phyloP scores from a whole-genome alignment of 1,140 invertebrate genomes.

The Plectrocnemia conspersa region DNA sequence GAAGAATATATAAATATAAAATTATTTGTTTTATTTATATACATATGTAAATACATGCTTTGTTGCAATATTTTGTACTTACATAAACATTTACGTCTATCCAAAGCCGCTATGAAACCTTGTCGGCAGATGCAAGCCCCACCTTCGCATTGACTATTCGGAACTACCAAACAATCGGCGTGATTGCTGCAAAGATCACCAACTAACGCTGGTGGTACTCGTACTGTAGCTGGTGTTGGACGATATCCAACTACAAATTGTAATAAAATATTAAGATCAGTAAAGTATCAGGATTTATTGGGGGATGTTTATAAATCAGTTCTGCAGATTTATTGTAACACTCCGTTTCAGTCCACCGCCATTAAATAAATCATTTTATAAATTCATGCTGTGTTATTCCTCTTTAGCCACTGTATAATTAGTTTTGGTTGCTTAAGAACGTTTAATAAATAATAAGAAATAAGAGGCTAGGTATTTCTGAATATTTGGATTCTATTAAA shows the following conservation, averaged over 20 bases:
- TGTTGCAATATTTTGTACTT: constrained; percentile 39
- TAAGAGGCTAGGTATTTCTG: not conserved
- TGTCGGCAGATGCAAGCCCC: constrained; percentile 68
- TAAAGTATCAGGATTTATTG: not conserved
- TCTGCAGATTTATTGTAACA: too few relatives aligned
- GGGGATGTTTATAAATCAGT: too few relatives aligned
- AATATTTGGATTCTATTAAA: not conserved
- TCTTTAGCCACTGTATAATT: too few relatives aligned
- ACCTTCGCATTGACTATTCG: constrained; percentile 64
- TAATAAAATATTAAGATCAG: constrained; percentile 5
- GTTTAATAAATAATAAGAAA: not conserved
- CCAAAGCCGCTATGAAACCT: constrained; percentile 60
- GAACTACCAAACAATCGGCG: constrained; percentile 63
- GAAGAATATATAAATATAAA: constrained; percentile 6
- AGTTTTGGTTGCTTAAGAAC: too few relatives aligned
- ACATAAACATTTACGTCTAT: constrained; percentile 70
- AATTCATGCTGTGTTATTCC: too few relatives aligned
- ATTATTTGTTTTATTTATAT: not conserved
- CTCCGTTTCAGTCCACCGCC: too few relatives aligned
- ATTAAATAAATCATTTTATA: too few relatives aligned
- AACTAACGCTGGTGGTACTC: constrained; percentile 64
- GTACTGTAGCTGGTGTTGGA: constrained; percentile 64
- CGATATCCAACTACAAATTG: constrained; percentile 40
- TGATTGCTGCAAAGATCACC: constrained; percentile 73
- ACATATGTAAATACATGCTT: not conserved